These are phyloP conservation scores for Cosmopolites sordidus DNA, from an alignment of 2,888 invertebrate species.

Conservation along the genomic window DNA sequence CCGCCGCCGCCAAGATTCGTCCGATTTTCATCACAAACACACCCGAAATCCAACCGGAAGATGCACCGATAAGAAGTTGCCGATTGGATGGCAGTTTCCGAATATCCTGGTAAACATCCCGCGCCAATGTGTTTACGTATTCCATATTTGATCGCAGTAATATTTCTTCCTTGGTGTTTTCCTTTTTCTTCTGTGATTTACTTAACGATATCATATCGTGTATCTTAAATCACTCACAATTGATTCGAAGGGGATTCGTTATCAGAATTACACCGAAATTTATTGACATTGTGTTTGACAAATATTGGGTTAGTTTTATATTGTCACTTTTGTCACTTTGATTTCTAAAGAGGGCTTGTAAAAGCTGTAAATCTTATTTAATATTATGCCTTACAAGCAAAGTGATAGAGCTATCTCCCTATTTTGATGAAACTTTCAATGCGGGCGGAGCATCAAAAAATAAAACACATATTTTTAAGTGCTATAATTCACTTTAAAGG, in stretches of 20 bases:
- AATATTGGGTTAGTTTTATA: conserved; percentile 11
- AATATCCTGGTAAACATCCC: conserved; percentile 8
- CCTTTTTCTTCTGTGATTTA: conserved; percentile 10
- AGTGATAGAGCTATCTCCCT: too few relatives aligned
- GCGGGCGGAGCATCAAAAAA: too few relatives aligned
- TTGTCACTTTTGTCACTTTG: neutral
- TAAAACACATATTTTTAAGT: too few relatives aligned
- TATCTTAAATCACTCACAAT: conserved; percentile 9
- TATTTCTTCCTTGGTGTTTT: conserved; percentile 5
- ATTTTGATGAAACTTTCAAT: too few relatives aligned
- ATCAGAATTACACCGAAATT: conserved; percentile 19
- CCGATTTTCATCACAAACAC: conserved; percentile 21
- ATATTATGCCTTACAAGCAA: too few relatives aligned
- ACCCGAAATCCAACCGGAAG: conserved; percentile 20
- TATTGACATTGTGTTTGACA: conserved; percentile 19
- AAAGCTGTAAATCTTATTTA: too few relatives aligned
- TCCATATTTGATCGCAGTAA: conserved; percentile 5
- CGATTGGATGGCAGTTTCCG: conserved; percentile 16
- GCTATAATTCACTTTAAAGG: too few relatives aligned
- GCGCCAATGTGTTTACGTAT: conserved; percentile 1
- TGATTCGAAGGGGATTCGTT: conserved; percentile 5
- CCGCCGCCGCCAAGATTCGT: conserved; percentile 12
- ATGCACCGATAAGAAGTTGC: conserved; percentile 14
- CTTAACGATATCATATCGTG: conserved; percentile 11
- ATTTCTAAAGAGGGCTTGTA: neutral